Conservation (phyloP, 2,888 invertebrate species). For the Tholera decimalis region DNA sequence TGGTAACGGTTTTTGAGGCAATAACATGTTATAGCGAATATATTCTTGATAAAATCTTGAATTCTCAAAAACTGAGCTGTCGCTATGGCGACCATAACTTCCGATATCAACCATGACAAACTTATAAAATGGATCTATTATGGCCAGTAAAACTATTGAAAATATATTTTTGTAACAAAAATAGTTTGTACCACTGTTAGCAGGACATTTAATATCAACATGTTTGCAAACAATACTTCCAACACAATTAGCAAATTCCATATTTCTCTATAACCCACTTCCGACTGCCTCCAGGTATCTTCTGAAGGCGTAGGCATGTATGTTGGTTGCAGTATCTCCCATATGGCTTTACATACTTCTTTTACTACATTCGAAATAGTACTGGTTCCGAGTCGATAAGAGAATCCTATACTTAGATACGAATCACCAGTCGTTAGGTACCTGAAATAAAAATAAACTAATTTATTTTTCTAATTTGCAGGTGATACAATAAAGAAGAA, state of each 20-base stretch:
- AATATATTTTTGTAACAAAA: neutral
- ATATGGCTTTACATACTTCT: neutral
- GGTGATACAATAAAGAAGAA: constrained; percentile 7
- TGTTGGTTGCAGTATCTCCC: neutral
- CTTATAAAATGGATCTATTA: neutral
- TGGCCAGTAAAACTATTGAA: neutral
- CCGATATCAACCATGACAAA: neutral
- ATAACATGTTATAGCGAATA: constrained; percentile 2
- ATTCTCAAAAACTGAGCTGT: neutral
- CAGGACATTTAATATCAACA: neutral
- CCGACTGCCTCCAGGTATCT: neutral
- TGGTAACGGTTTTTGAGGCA: neutral
- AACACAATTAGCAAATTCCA: neutral
- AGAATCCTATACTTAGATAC: neutral
- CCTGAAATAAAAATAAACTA: neutral
- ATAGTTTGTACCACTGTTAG: neutral
- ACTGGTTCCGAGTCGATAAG: neutral
- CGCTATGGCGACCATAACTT: no score
- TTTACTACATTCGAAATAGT: neutral
- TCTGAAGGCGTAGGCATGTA: neutral
- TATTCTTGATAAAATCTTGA: neutral
- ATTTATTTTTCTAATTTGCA: neutral
- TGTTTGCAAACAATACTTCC: neutral
- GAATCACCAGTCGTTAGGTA: neutral
- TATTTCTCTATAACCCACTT: neutral